These are phyloP conservation scores for Crenichthys baileyi DNA, from an alignment of 2,797 vertebrate genomes.

Conservation along the genomic window DNA sequence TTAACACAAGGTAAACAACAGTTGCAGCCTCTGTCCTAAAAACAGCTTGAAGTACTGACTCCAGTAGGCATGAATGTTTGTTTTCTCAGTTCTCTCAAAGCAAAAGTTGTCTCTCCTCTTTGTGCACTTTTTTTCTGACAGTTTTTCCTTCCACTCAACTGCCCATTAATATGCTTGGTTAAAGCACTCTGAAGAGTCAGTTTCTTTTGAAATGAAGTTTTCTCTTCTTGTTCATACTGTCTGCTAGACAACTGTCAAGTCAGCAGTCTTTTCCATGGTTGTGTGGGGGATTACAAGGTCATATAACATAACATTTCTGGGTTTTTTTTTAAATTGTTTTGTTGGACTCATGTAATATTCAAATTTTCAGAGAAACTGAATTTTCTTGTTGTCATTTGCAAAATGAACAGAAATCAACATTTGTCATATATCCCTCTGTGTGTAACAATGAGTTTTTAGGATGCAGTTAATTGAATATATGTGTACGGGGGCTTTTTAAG, in stretches of 20 bases:
- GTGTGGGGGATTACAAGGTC: neutral
- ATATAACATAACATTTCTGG: neutral
- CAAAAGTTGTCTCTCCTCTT: neutral
- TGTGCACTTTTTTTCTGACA: neutral
- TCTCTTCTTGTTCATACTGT: neutral
- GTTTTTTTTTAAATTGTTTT: no score
- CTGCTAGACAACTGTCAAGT: neutral
- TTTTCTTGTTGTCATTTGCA: neutral
- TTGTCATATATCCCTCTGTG: neutral
- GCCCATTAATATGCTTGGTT: neutral
- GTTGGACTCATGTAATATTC: neutral
- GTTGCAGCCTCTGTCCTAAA: neutral
- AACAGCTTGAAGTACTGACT: neutral
- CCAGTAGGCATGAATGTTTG: neutral
- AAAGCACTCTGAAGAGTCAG: neutral
- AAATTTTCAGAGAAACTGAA: neutral
- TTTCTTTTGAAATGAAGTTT: neutral
- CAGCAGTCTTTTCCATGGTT: neutral
- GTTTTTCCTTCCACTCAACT: neutral
- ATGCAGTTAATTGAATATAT: neutral
- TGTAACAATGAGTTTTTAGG: neutral
- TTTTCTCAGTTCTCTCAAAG: neutral
- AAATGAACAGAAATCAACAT: neutral
- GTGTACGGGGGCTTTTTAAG: neutral
- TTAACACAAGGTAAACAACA: neutral